Percentiles rank a stretch among this genome's conserved stretches.
These are phyloP conservation scores for Oryzias dopingdopingensis DNA, from an alignment of 2,797 vertebrate genomes.

Conservation along the genomic window DNA sequence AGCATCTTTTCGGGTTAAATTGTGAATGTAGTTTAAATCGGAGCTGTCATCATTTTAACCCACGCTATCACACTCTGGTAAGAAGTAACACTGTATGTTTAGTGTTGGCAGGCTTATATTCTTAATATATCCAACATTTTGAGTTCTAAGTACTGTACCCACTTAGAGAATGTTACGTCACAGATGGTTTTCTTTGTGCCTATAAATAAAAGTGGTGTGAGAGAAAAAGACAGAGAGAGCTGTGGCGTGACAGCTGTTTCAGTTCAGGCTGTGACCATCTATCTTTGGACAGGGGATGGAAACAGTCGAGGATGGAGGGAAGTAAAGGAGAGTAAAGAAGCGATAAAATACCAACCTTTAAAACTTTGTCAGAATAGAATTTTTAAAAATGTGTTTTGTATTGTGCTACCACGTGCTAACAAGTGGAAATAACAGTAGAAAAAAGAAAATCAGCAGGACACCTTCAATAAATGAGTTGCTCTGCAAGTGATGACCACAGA, in stretches of 20 bases:
- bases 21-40: background rate
- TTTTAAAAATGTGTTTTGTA: too few species aligned
- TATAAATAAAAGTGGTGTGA: constrained; percentile 62
- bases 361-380: constrained; percentile 8
- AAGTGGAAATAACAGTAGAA: too few species aligned
- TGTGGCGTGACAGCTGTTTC: constrained; percentile 52
- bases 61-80: background rate
- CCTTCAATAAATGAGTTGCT: too few species aligned
- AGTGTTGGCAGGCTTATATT: constrained; percentile 21
- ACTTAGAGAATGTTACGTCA: constrained; percentile 58
- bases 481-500: too few species aligned
- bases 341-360: constrained; percentile 33
- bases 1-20: constrained; percentile 19
- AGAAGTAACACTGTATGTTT: constrained; percentile 1
- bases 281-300: constrained; percentile 32
- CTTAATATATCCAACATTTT: constrained; percentile 20
- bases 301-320: background rate
- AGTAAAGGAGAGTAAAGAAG: constrained; percentile 12
- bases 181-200: constrained; percentile 41
- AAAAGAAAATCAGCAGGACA: too few species aligned
- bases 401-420: too few species aligned
- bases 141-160: constrained; percentile 23
- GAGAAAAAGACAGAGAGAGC: constrained; percentile 35
- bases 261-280: constrained; percentile 36
- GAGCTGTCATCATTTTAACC: constrained; percentile 3